Percentiles rank a stretch among this genome's conserved stretches.
phyloP scores from a whole-genome alignment of 2,888 invertebrate genomes.

The Leptogaster cylindrica region DNA sequence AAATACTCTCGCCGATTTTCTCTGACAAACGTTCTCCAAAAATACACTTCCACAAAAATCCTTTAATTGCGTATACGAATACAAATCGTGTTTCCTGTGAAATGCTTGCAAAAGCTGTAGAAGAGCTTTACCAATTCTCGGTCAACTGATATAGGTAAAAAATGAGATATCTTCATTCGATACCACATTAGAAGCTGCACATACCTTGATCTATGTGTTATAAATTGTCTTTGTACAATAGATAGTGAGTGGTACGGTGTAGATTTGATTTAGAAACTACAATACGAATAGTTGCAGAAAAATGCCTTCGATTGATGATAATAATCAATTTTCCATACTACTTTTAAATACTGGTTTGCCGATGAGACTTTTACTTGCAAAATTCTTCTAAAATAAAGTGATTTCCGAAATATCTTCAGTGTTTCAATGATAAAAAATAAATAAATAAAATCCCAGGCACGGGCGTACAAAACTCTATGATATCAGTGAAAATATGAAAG shows the following conservation, averaged over 20 bases:
- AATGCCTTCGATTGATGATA: conserved; percentile 20
- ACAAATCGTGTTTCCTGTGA: neutral
- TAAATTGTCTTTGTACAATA: conserved; percentile 8
- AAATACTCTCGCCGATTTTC: conserved; percentile 8
- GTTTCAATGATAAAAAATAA: neutral
- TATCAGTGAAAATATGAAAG: conserved; percentile 32
- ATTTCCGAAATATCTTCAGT: neutral
- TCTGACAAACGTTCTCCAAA: conserved; percentile 8
- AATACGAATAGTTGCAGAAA: neutral
- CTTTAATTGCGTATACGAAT: conserved; percentile 5
- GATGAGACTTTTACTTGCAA: neutral
- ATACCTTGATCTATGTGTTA: conserved; percentile 10
- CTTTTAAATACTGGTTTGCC: conserved; percentile 12
- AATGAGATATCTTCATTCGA: conserved; percentile 9
- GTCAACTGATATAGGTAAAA: neutral
- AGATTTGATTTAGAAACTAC: too few relatives aligned
- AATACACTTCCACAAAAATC: neutral
- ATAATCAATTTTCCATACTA: neutral
- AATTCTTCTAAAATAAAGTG: neutral
- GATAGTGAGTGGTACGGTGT: too few relatives aligned
- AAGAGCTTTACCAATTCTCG: conserved; percentile 8
- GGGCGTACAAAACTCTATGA: conserved; percentile 2
- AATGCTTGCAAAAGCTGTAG: conserved; percentile 12
- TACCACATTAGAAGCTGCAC: conserved; percentile 15
- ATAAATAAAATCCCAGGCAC: neutral